A percentile compares a stretch with the other conserved stretches of the same genome.
These are phyloP conservation scores for Dendrocincla tyrannina DNA, from an alignment of 2,797 vertebrate species.

Conservation along the genomic window DNA sequence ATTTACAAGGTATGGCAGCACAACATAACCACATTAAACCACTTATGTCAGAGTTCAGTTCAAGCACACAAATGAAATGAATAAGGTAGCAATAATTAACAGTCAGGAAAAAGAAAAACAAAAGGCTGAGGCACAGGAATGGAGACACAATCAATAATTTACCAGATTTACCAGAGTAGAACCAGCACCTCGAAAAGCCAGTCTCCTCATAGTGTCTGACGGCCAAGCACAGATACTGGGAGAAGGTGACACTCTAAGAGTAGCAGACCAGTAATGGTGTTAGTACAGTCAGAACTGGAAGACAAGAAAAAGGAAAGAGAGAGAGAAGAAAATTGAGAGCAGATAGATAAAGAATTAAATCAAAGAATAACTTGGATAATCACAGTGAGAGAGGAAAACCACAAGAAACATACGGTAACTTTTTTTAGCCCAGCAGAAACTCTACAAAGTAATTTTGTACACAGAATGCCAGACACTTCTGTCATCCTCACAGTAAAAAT, in stretches of 20 bases:
- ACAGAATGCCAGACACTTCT: constrained; percentile 16
- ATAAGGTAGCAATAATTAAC: not conserved
- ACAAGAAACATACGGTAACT: constrained; percentile 40
- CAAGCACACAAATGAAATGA: constrained; percentile 19
- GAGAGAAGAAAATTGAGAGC: constrained; percentile 44
- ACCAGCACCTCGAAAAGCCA: constrained; percentile 85
- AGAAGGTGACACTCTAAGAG: constrained; percentile 73
- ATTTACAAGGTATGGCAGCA: constrained; percentile 9
- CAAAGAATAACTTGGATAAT: constrained; percentile 39
- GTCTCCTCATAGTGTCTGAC: constrained; percentile 80
- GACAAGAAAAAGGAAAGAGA: constrained; percentile 73
- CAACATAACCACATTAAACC: not conserved
- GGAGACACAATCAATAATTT: constrained; percentile 76
- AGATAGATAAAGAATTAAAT: constrained; percentile 40
- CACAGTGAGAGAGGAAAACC: constrained; percentile 30
- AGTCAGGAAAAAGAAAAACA: constrained; percentile 22
- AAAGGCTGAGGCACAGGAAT: constrained; percentile 32
- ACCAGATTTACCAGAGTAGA: constrained; percentile 86
- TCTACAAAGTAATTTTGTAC: not conserved
- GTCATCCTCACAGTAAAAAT: constrained; percentile 6
- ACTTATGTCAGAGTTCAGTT: not conserved
- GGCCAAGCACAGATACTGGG: constrained; percentile 73
- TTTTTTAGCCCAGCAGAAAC: constrained; percentile 30
- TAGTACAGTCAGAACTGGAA: constrained; percentile 80
- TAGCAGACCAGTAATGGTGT: constrained; percentile 69